These are phyloP conservation scores for Zygaena filipendulae DNA, from an alignment of 2,888 invertebrate genomes.

Conservation along the genomic window DNA sequence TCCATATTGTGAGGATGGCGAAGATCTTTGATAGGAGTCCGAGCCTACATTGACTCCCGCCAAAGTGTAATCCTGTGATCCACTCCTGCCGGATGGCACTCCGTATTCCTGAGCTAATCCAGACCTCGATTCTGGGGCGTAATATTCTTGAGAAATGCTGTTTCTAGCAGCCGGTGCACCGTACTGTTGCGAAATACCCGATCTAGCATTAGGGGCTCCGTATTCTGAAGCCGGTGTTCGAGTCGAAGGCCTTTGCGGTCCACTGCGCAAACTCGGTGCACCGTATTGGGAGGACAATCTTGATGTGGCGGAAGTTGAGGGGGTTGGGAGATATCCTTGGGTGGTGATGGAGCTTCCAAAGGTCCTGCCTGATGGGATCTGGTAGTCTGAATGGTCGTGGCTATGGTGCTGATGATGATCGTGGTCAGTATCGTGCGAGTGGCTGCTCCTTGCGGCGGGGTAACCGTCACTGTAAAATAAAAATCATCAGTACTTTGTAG, in stretches of 20 bases:
- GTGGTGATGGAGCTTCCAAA: too few relatives aligned
- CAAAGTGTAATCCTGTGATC: background rate
- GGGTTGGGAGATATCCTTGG: slow-evolving; percentile 11
- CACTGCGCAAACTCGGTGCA: slow-evolving; percentile 14
- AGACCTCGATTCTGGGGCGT: slow-evolving; percentile 16
- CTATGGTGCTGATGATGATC: too few relatives aligned
- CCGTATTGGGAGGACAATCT: slow-evolving; percentile 26
- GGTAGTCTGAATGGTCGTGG: too few relatives aligned
- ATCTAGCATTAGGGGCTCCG: slow-evolving; percentile 16
- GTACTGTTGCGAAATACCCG: slow-evolving; percentile 25
- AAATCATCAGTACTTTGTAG: too few relatives aligned
- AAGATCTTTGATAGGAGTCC: slow-evolving; percentile 23
- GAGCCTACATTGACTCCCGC: slow-evolving; percentile 14
- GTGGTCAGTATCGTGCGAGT: slow-evolving; percentile 26
- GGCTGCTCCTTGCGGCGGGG: slow-evolving; percentile 27
- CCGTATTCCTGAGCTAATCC: slow-evolving; percentile 23
- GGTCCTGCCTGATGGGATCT: too few relatives aligned
- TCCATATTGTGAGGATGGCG: slow-evolving; percentile 25
- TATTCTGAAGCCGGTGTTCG: slow-evolving; percentile 19
- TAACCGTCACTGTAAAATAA: slow-evolving; percentile 38
- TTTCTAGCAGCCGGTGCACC: slow-evolving; percentile 23
- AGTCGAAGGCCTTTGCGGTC: too few relatives aligned
- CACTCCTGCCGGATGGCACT: slow-evolving; percentile 11
- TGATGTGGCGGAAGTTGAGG: slow-evolving; percentile 13
- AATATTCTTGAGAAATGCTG: slow-evolving; percentile 22